Evolutionary conservation across 2,113 vertebrate species (phyloP), one percentile per base, ranked within the genome.

Genomic region (Phasianus colchicus): DNA sequence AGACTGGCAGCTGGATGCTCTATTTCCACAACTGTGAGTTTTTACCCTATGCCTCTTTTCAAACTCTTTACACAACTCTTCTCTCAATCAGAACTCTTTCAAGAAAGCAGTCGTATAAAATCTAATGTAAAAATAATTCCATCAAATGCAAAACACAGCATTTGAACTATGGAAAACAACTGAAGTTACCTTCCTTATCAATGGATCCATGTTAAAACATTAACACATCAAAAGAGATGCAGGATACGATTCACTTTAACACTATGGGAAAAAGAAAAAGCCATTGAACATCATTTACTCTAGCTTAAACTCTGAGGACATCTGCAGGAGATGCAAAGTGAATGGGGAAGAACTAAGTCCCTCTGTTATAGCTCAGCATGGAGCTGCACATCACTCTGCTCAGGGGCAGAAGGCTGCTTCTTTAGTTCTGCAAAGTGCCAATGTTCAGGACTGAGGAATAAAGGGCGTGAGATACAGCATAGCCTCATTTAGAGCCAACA

Each of bases 171-270:
- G 34, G 43, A 91, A 95, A 95, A 76, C 13, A 1, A 89, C 45
- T 92, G 57, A 80, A 89, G 69, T 65, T 82, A 80, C 60, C 36
- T 82, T 87, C 81, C 36, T 85, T 79, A 91, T 40, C 83, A 86
- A 89, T 50, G 66, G 58, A 92, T 69, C 69, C 38, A 93, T 47
- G 63, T 84, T 96, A 91, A 87, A 82, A 87, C 82, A 94, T 91
- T 92, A 92, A 73, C 92, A 91, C 82, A 91, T 88, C 91, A 96
- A 93, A 96, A 96, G 93, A 92, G 85, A 40, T 58, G 70, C 90
- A 88, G 88, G 82, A 91, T 85, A 83, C 63, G 88, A 80, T 83
- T 91, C 89, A 89, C 66, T 67, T 92, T 91, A 89, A 85, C 74
- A 76, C 82, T 89, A 87, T 91, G 91, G 85, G 91, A 91, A 91